These are phyloP conservation scores for Scaptomyza montana DNA, from an alignment of 1,140 invertebrate species.

Conservation along the genomic window DNA sequence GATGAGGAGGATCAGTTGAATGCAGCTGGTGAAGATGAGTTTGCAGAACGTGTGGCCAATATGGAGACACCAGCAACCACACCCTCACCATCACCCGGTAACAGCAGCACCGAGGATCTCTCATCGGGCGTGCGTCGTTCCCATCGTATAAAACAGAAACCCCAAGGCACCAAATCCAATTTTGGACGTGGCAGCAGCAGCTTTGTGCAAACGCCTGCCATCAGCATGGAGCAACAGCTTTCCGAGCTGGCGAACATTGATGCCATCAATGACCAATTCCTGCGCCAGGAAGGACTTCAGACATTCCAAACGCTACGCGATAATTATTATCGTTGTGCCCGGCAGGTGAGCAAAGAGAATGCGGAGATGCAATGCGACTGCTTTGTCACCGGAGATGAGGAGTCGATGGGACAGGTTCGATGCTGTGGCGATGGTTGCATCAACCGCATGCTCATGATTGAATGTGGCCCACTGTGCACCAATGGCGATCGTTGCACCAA, in stretches of 20 bases:
- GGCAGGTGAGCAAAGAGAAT: conserved; percentile 92
- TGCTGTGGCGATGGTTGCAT: conserved; percentile 99
- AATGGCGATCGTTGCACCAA: conserved; percentile 96
- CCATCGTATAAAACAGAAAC: conserved; percentile 78
- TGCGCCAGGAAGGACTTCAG: conserved; percentile 87
- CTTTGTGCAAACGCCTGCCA: conserved; percentile 28
- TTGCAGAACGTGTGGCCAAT: conserved; percentile 55
- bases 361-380: conserved; percentile 99
- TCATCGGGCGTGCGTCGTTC: conserved; percentile 64
- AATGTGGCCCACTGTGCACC: conserved; percentile 96
- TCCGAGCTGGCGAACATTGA: conserved; percentile 70
- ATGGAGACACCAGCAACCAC: conserved; percentile 54
- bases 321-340: conserved; percentile 93
- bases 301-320: conserved; percentile 92
- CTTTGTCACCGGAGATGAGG: conserved; percentile 85
- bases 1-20: conserved; percentile 42
- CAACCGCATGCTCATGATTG: conserved; percentile 98
- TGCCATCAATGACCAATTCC: conserved; percentile 73
- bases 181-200: conserved; percentile 43
- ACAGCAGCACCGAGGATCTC: conserved; percentile 30
- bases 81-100: conserved; percentile 16
- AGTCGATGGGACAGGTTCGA: conserved; percentile 91
- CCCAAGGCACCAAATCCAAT: conserved; percentile 60
- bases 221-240: conserved; percentile 72
- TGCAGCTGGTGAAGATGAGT: conserved; percentile 39